These are phyloP conservation scores for Saccostrea cuccullata DNA, from an alignment of 1,140 invertebrate genomes.

Conservation along the genomic window DNA sequence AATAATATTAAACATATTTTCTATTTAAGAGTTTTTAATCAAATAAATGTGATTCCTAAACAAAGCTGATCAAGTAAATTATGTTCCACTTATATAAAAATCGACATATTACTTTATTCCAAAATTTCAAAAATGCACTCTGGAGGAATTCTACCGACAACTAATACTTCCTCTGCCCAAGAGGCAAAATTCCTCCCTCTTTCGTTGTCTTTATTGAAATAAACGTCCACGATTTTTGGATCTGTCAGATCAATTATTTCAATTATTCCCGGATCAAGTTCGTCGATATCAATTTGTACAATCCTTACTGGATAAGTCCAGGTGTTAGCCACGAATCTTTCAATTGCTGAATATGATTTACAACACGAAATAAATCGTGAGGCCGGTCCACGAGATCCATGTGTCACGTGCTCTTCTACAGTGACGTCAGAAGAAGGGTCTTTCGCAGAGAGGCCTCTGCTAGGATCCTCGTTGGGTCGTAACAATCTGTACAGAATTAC, in stretches of 20 bases:
- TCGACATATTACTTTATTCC: too few species aligned
- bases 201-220: background rate
- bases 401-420: background rate
- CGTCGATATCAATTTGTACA: background rate
- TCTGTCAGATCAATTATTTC: background rate
- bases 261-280: too few species aligned
- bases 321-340: background rate
- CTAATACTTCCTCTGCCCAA: background rate
- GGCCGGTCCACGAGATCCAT: background rate
- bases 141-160: background rate
- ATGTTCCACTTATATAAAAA: too few species aligned
- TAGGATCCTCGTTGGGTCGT: background rate
- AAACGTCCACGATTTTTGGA: background rate
- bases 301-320: background rate
- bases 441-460: background rate
- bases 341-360: background rate
- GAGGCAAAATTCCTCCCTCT: background rate
- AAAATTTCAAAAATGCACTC: background rate
- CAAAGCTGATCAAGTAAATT: too few species aligned
- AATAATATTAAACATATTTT: too few species aligned
- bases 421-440: background rate
- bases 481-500: background rate
- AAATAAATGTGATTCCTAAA: too few species aligned
- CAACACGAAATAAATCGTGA: background rate
- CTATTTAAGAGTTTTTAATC: too few species aligned